A percentile compares a stretch with the other conserved stretches of the same genome.
Conservation (phyloP, 2,113 vertebrate genomes). For the Psammodynastes pulverulentus region DNA sequence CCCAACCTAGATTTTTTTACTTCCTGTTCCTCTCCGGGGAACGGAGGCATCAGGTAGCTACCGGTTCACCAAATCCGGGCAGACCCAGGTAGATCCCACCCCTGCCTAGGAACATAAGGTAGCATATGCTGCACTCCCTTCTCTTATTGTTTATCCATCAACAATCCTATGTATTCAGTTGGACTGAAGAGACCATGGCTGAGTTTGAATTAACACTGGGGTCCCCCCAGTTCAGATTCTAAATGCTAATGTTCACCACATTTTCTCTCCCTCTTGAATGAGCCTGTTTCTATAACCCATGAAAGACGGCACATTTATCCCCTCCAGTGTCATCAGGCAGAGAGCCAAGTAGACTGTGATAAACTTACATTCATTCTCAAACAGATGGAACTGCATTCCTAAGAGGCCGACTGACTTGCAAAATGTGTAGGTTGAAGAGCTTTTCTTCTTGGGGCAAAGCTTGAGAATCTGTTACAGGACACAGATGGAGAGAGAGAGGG, state of each 20-base stretch:
- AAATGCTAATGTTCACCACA: not conserved
- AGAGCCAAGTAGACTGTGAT: not conserved
- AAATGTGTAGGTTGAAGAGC: constrained; percentile 93
- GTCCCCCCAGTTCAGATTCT: not conserved
- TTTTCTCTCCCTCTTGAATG: not conserved
- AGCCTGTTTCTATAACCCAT: not conserved
- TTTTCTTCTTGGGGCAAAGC: constrained; percentile 97
- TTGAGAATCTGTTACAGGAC: constrained; percentile 84
- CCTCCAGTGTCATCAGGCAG: not conserved
- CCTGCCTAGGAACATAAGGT: not conserved
- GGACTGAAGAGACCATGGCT: not conserved
- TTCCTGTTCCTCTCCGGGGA: no score
- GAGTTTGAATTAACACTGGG: not conserved
- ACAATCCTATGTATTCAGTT: not conserved
- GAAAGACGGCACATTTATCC: not conserved
- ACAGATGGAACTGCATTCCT: constrained; percentile 96
- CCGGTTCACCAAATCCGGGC: no score
- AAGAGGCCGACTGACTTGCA: constrained; percentile 92
- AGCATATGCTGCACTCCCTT: not conserved
- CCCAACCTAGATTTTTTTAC: no score
- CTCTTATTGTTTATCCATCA: not conserved
- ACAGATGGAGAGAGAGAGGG: constrained; percentile 7
- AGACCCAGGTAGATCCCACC: no score
- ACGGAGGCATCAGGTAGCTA: no score
- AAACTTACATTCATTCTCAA: constrained; percentile 95